phyloP scores from a whole-genome alignment of 2,113 vertebrate species.

The Alaudala cheleensis region DNA sequence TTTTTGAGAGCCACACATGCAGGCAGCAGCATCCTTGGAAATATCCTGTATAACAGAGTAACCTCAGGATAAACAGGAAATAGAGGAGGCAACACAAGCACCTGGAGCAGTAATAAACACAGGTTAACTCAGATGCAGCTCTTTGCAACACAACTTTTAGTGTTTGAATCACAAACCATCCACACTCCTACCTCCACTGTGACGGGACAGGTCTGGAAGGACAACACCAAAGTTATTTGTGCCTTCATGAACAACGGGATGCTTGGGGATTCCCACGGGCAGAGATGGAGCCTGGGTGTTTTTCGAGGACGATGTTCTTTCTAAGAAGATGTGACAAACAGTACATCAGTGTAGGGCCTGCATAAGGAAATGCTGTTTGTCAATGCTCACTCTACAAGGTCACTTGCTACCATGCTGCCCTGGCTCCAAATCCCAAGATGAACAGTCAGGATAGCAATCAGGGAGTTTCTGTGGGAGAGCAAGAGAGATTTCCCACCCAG shows the following conservation, averaged over 20 bases:
- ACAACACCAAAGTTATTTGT: slow-evolving; percentile 86
- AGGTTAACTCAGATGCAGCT: not conserved
- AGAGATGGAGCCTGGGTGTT: slow-evolving; percentile 81
- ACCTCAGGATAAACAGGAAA: not conserved
- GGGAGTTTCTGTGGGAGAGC: not conserved
- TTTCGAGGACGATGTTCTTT: slow-evolving; percentile 81
- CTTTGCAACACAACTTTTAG: not conserved
- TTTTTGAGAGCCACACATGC: not conserved
- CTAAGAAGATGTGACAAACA: slow-evolving; percentile 60
- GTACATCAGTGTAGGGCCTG: not conserved
- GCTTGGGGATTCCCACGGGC: slow-evolving; percentile 74
- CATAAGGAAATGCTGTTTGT: not conserved
- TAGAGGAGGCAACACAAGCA: not conserved
- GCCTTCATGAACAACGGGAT: slow-evolving; percentile 75
- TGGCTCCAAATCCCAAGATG: not conserved
- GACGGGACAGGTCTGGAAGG: slow-evolving; percentile 74
- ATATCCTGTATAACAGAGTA: not conserved
- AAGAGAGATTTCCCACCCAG: not conserved
- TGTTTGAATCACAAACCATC: not conserved
- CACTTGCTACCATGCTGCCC: rapidly evolving
- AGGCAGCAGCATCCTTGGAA: not conserved
- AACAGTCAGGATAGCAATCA: not conserved
- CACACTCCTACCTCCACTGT: slow-evolving; percentile 84
- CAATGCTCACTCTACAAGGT: not conserved
- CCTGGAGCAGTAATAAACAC: not conserved